Base-by-base conservation (phyloP, 2,797 vertebrate genomes). In the Sarcoramphus papa region DNA sequence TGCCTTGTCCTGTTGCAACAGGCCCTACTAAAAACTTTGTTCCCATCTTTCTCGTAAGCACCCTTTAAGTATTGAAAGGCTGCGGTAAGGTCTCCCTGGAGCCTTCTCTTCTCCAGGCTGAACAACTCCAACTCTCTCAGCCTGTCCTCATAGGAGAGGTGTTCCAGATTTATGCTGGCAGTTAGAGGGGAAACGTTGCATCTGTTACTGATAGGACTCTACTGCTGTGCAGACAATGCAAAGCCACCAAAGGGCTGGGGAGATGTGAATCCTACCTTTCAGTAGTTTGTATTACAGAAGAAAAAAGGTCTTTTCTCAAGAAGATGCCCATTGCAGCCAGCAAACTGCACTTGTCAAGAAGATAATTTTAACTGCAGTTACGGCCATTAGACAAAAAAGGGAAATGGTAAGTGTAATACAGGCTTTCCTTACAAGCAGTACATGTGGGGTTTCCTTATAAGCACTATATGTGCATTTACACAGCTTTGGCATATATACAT, bases 381-480 rank as follows among this genome's bases (percentile, higher is more conserved):
- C 0, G 2, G 7, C 18, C 18, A 28, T 40, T 28, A 70, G 11
- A 60, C 20, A 64, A 56, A 72, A 74, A 54, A 35, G 5, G 14
- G 24, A 77, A 2, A 3, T 9, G 1, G 2, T 56, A 87, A 64
- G 10, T 18, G 23, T 69, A 83, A 75, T 31, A 73, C 0, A 0
- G 69, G 21, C 5, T 62, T 76, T 80, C 56, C 23, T 82, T 88
- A 54, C 6, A n/a, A 64, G 28, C 2, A 19, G 11, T 59, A 60
- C 27, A 4, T 4, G 4, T 12, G 19, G 5, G 19, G 3, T 41
- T 76, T 82, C 27, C 40, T 84, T 91, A 25, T 14, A 57, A 47
- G 60, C 4, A 8, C 2, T 51, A 12, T 19, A 45, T 31, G 9
- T 57, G 19, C 65, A 41, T 41, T 72, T 91, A 87, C 7, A 76